Evolutionary conservation across 2,888 invertebrate species (phyloP).

Genomic region (Dryocosmus kuriphilus): DNA sequence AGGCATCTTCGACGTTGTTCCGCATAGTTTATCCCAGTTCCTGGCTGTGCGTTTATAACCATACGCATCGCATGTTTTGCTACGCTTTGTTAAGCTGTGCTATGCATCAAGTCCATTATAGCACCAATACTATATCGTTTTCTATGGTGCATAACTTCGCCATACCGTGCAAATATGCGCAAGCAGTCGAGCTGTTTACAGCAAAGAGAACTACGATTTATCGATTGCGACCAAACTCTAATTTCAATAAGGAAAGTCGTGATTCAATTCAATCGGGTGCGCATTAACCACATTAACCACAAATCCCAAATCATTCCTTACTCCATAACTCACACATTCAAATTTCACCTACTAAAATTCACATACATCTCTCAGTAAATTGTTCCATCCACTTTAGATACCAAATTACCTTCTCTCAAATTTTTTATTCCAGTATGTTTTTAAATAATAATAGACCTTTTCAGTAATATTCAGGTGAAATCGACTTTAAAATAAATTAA

Average conservation of each 20-base stretch:
- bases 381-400: too few species aligned
- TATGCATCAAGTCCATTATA: slow-evolving; percentile 42
- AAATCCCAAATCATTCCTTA: not conserved
- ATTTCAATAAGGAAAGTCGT: slow-evolving; percentile 32
- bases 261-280: slow-evolving; percentile 18
- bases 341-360: not conserved
- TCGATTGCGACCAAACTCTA: slow-evolving; percentile 26
- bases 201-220: slow-evolving; percentile 19
- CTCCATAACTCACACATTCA: not conserved
- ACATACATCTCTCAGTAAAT: not conserved
- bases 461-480: not conserved
- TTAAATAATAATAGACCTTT: not conserved
- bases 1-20: slow-evolving; percentile 5
- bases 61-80: slow-evolving; percentile 48
- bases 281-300: slow-evolving; percentile 10
- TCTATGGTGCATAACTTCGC: slow-evolving; percentile 37
- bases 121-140: slow-evolving; percentile 31
- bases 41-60: slow-evolving; percentile 44
- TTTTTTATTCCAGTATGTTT: too few species aligned
- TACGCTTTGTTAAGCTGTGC: slow-evolving; percentile 49
- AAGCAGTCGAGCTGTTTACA: slow-evolving; percentile 37
- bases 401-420: too few species aligned
- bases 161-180: slow-evolving; percentile 32
- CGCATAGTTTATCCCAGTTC: slow-evolving; percentile 40
- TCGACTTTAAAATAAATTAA: not conserved